A percentile compares a stretch with the other conserved stretches of the same genome.
phyloP scores from a whole-genome alignment of 2,888 invertebrate species.

The Erebia ligea region DNA sequence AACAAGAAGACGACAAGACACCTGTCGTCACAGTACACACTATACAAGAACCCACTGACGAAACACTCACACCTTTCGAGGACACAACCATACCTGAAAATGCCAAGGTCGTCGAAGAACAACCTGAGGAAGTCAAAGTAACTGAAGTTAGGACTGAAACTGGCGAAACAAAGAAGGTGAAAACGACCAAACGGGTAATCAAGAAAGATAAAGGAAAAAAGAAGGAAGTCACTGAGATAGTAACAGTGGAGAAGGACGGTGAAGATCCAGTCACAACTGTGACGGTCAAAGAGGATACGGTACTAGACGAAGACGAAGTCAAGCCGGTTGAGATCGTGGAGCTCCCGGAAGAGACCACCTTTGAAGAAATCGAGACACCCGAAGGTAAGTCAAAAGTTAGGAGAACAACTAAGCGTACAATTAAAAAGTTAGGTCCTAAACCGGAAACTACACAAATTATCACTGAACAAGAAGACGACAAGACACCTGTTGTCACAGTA shows the following conservation, averaged over 20 bases:
- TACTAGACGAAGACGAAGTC: no score
- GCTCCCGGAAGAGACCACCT: no score
- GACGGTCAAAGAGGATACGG: no score
- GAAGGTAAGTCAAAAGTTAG: background rate
- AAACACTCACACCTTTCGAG: background rate
- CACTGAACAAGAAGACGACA: background rate
- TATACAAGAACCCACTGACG: background rate
- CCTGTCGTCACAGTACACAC: constrained; percentile 1
- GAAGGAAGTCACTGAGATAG: no score
- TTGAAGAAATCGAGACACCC: background rate
- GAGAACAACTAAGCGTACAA: background rate
- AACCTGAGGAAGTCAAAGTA: background rate
- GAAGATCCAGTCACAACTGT: no score
- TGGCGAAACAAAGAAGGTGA: no score
- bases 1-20: constrained; percentile 3
- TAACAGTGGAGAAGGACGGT: no score
- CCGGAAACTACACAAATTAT: background rate
- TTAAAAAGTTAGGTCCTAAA: background rate
- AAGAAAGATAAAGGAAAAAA: no score
- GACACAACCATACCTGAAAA: no score
- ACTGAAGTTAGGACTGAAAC: no score
- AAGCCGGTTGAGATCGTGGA: no score
- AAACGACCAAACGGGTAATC: no score
- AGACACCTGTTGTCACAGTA: background rate
- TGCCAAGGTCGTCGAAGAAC: background rate